A percentile compares a stretch with the other conserved stretches of the same genome.
Conservation (phyloP, 2,113 vertebrate species). For the Mormyrus iriodes region DNA sequence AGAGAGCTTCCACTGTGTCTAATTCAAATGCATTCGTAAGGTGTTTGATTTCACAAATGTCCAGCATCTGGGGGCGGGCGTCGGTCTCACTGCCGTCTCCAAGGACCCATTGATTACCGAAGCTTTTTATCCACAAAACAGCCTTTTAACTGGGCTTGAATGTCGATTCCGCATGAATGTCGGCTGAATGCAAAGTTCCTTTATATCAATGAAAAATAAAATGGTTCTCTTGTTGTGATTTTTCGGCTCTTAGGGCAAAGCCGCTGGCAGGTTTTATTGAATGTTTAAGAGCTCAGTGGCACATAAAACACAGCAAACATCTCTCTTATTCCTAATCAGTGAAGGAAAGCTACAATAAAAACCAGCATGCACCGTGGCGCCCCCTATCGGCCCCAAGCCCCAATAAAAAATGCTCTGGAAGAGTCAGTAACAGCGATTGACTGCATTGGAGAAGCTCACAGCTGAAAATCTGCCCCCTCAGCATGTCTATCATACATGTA, state of each 20-base stretch:
- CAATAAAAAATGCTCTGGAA: neutral
- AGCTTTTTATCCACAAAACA: neutral
- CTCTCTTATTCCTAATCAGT: neutral
- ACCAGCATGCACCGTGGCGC: neutral
- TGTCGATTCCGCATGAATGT: neutral
- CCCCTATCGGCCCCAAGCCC: neutral
- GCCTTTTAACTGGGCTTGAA: neutral
- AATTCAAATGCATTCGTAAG: neutral
- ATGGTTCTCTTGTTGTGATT: neutral
- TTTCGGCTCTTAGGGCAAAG: neutral
- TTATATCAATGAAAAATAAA: neutral
- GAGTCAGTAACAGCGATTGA: neutral
- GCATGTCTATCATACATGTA: neutral
- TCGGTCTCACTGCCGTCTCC: neutral
- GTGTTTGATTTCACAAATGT: neutral
- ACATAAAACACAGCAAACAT: neutral
- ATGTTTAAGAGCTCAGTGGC: neutral
- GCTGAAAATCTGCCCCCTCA: neutral
- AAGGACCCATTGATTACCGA: neutral
- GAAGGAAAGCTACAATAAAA: neutral
- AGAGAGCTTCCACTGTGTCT: neutral
- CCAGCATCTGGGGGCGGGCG: neutral
- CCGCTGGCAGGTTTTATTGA: neutral
- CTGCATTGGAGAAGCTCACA: neutral
- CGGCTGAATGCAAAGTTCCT: too few species aligned